Conservation (phyloP, 2,888 invertebrate genomes). For the Drosophila kuntzei region DNA sequence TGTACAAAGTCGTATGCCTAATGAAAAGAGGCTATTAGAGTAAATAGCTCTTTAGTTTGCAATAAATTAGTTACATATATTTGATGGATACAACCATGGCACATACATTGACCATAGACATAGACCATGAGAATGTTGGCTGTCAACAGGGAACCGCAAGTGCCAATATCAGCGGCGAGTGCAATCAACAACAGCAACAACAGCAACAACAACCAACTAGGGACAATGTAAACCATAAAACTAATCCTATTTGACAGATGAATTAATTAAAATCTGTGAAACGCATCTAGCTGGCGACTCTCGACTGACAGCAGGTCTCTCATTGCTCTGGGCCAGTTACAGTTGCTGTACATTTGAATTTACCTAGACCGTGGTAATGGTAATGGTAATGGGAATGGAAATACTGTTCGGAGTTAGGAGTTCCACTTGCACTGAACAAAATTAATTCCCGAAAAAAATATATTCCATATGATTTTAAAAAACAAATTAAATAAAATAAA, state of each 20-base stretch:
- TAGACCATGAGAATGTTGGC: slow-evolving; percentile 16
- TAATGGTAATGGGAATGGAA: slow-evolving; percentile 27
- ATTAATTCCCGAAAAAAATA: not conserved
- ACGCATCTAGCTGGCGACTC: slow-evolving; percentile 72
- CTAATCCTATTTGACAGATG: slow-evolving; percentile 84
- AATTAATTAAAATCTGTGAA: slow-evolving; percentile 83
- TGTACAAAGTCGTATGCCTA: not conserved
- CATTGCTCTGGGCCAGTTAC: slow-evolving; percentile 26
- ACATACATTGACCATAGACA: not conserved
- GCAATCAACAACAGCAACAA: slow-evolving; percentile 35
- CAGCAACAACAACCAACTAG: slow-evolving; percentile 28
- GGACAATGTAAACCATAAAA: slow-evolving; percentile 79
- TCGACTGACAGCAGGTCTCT: slow-evolving; percentile 8
- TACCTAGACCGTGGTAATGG: slow-evolving; percentile 56
- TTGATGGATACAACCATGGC: slow-evolving; percentile 13
- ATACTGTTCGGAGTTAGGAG: slow-evolving; percentile 8
- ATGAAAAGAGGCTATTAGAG: slow-evolving; percentile 1
- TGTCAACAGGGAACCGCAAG: slow-evolving; percentile 51
- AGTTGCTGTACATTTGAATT: slow-evolving; percentile 56
- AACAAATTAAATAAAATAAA: no score
- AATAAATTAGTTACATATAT: slow-evolving; percentile 59
- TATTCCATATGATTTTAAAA: no score
- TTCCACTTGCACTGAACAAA: slow-evolving; percentile 7
- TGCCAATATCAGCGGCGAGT: slow-evolving; percentile 46
- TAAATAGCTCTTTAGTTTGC: slow-evolving; percentile 47